Conservation (phyloP, 2,888 invertebrate genomes). For the Polyommatus icarus region DNA sequence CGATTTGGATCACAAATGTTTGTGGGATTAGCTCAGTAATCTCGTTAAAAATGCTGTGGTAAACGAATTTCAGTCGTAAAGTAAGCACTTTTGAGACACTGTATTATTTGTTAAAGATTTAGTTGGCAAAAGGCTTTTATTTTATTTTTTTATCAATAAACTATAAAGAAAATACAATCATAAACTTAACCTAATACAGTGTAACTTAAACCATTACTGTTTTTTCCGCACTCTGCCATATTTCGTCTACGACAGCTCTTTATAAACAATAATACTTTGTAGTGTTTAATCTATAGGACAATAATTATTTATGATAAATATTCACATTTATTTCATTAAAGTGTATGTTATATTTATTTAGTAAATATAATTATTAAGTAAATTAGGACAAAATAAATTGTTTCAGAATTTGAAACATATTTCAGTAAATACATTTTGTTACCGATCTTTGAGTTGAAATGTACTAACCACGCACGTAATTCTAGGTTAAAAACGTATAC, state of each 20-base stretch:
- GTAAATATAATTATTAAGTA: neutral
- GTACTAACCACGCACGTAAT: neutral
- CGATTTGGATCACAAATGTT: slow-evolving; percentile 40
- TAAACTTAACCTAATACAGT: too few species aligned
- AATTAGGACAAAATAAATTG: neutral
- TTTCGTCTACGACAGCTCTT: too few species aligned
- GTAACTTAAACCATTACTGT: too few species aligned
- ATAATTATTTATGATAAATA: too few species aligned
- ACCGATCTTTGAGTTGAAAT: neutral
- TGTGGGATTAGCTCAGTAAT: slow-evolving; percentile 34
- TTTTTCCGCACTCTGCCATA: too few species aligned
- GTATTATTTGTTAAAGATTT: too few species aligned
- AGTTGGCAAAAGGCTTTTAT: neutral
- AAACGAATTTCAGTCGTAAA: slow-evolving; percentile 12
- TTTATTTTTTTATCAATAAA: too few species aligned
- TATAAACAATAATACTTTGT: too few species aligned
- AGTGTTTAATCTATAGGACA: too few species aligned
- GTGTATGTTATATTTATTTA: neutral
- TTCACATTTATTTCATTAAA: neutral
- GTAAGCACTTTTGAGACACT: neutral
- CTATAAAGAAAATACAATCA: too few species aligned
- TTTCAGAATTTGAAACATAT: neutral
- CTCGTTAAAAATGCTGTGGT: slow-evolving; percentile 31
- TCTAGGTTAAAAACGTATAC: slow-evolving; percentile 1
- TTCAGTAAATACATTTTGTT: neutral